These are phyloP conservation scores for Melopsittacus undulatus DNA, from an alignment of 2,797 vertebrate species.

Conservation along the genomic window DNA sequence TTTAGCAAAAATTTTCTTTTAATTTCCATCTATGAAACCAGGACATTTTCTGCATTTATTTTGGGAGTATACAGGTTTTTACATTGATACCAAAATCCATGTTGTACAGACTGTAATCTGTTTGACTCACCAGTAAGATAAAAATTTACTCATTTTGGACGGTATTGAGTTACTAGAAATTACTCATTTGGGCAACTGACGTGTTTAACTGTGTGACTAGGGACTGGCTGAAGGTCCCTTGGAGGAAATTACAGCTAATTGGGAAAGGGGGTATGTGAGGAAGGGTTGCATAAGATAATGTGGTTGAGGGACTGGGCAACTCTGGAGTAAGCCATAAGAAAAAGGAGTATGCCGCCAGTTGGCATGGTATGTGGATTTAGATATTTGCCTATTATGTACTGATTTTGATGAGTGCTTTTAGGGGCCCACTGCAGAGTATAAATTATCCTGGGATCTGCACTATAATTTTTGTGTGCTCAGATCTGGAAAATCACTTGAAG, in stretches of 20 bases:
- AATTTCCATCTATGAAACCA: neutral
- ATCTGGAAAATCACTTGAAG: neutral
- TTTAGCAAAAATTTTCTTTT: neutral
- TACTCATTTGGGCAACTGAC: neutral
- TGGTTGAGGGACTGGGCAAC: neutral
- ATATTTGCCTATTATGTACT: rapidly evolving
- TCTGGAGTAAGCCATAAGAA: neutral
- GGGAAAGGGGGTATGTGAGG: neutral
- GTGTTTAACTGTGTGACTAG: neutral
- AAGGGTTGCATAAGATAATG: neutral
- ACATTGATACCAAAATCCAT: neutral
- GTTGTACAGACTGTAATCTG: neutral
- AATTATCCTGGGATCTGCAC: neutral
- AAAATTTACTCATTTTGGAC: neutral
- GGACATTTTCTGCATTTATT: neutral
- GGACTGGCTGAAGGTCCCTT: neutral
- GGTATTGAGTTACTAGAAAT: neutral
- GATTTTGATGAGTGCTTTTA: neutral
- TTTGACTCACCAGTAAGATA: neutral
- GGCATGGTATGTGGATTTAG: neutral
- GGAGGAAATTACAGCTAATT: neutral
- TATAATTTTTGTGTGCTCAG: neutral
- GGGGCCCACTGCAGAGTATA: neutral
- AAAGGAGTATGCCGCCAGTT: neutral
- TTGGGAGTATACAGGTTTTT: neutral